Conservation (phyloP, 2,888 invertebrate species). For the Zele albiditarsus region DNA sequence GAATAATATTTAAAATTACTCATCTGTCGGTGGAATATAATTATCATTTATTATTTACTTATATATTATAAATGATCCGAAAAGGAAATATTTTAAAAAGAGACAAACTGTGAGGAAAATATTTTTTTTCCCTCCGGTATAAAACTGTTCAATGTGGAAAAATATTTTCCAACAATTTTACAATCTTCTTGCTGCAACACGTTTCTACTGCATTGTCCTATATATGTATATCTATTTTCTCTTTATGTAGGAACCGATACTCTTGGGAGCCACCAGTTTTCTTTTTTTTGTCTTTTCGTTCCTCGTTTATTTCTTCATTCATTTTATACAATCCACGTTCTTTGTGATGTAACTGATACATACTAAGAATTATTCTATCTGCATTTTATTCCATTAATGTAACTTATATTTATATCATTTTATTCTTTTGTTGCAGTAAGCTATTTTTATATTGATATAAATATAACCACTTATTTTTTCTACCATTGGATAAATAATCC, state of each 20-base stretch:
- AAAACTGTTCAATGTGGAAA: neutral
- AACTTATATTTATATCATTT: neutral
- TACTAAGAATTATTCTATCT: neutral
- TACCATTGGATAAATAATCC: too few relatives aligned
- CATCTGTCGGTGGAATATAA: neutral
- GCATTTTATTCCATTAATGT: neutral
- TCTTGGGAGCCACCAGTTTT: neutral
- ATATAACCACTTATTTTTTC: too few relatives aligned
- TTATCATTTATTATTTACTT: too few relatives aligned
- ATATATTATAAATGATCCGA: neutral
- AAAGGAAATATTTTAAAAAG: neutral
- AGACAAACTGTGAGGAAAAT: neutral
- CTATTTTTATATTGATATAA: too few relatives aligned
- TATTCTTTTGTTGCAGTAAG: too few relatives aligned
- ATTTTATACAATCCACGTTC: neutral
- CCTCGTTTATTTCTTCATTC: neutral
- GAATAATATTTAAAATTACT: neutral
- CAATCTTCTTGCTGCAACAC: neutral
- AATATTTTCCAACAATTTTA: neutral
- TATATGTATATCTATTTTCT: conserved; percentile 21
- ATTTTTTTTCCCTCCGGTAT: neutral
- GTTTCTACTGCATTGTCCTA: neutral
- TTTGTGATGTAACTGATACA: neutral
- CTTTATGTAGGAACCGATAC: neutral
- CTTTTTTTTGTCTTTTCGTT: conserved; percentile 7